Percentiles rank a stretch among this genome's conserved stretches.
Conservation (phyloP, 2,888 invertebrate species). For the Cinara cedri region DNA sequence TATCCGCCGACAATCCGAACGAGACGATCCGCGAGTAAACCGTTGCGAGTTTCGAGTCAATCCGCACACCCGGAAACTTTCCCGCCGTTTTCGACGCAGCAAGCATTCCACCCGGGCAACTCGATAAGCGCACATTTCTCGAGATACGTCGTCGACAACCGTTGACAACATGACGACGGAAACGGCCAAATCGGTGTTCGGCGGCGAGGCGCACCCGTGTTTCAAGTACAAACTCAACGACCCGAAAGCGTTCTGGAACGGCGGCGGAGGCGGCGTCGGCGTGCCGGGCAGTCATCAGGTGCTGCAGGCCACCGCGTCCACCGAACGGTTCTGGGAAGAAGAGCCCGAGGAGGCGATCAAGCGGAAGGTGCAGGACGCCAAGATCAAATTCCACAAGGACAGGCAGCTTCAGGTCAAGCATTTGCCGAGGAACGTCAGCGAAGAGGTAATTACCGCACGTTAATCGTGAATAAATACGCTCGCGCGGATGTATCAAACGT, state of each 20-base stretch:
- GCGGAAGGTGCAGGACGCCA: constrained; percentile 62
- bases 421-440: constrained; percentile 63
- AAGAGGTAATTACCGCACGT: constrained; percentile 63
- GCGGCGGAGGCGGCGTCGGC: constrained; percentile 58
- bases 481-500: too few relatives aligned
- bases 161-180: constrained; percentile 33
- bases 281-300: constrained; percentile 12
- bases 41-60: too few relatives aligned
- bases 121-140: neutral
- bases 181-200: constrained; percentile 47
- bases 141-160: neutral
- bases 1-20: too few relatives aligned
- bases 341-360: constrained; percentile 62
- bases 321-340: constrained; percentile 62
- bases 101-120: too few relatives aligned
- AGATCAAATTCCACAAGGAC: constrained; percentile 63
- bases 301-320: constrained; percentile 62
- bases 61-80: too few relatives aligned
- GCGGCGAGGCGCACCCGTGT: constrained; percentile 40
- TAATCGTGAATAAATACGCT: too few relatives aligned
- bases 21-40: too few relatives aligned
- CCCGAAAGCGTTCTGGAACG: constrained; percentile 60
- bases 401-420: constrained; percentile 64
- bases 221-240: constrained; percentile 54
- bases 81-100: too few relatives aligned